Conservation (phyloP, 1,140 invertebrate species). For the Drosophila oshimai region DNA sequence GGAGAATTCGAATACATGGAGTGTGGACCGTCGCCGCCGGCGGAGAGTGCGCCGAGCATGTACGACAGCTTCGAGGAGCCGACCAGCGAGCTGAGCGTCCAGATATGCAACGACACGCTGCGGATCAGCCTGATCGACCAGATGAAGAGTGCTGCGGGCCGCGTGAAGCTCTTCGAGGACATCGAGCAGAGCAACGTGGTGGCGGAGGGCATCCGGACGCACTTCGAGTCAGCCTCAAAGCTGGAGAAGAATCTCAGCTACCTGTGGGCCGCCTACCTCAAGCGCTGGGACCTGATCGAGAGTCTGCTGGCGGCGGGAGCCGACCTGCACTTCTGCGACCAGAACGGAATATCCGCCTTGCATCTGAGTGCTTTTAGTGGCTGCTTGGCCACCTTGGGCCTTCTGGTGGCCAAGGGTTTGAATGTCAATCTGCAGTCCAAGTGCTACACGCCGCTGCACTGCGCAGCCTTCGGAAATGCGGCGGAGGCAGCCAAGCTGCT, state of each 20-base stretch:
- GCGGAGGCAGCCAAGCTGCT: slow-evolving; percentile 88
- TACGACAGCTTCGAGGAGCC: slow-evolving; percentile 90
- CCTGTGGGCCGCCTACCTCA: slow-evolving; percentile 88
- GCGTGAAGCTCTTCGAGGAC: slow-evolving; percentile 87
- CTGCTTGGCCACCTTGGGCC: slow-evolving; percentile 87
- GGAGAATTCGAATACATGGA: slow-evolving; percentile 89
- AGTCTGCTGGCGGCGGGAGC: slow-evolving; percentile 86
- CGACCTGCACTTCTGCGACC: slow-evolving; percentile 87
- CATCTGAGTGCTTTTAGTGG: slow-evolving; percentile 91
- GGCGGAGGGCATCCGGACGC: slow-evolving; percentile 84
- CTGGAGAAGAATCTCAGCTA: slow-evolving; percentile 87
- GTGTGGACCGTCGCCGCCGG: slow-evolving; percentile 88
- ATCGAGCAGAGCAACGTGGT: slow-evolving; percentile 86
- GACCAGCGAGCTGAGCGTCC: slow-evolving; percentile 87
- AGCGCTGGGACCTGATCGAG: slow-evolving; percentile 86
- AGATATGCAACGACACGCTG: slow-evolving; percentile 89
- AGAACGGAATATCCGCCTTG: slow-evolving; percentile 87
- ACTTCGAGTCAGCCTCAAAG: slow-evolving; percentile 84
- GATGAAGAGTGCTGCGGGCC: slow-evolving; percentile 86
- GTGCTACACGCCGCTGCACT: slow-evolving; percentile 90
- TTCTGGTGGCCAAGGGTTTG: slow-evolving; percentile 87
- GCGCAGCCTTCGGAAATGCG: slow-evolving; percentile 91
- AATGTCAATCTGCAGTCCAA: slow-evolving; percentile 87
- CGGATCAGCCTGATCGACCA: slow-evolving; percentile 88
- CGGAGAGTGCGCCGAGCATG: slow-evolving; percentile 88